Evolutionary conservation across 2,113 vertebrate species (phyloP).

Genomic region (Onychostoma macrolepis): DNA sequence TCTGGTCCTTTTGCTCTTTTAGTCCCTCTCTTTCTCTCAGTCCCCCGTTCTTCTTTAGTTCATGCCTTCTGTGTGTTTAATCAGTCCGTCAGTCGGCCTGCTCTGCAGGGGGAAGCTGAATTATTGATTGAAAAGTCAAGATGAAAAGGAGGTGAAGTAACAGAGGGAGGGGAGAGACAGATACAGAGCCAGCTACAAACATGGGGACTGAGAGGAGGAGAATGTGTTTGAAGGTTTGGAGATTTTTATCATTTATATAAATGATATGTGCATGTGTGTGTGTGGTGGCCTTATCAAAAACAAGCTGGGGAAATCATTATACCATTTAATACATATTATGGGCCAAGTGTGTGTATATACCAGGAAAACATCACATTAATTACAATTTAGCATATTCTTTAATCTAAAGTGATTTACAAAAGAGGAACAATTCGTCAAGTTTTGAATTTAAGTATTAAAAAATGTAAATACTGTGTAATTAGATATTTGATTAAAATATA

Average conservation of each 20-base stretch:
- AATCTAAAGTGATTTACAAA: too few species aligned
- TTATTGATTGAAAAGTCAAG: conserved; percentile 71
- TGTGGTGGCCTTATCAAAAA: background rate
- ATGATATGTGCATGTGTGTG: background rate
- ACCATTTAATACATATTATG: background rate
- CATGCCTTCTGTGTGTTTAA: conserved; percentile 60
- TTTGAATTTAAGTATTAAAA: too few species aligned
- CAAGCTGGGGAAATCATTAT: background rate
- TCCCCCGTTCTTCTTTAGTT: background rate
- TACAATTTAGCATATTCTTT: background rate
- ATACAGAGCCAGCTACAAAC: background rate
- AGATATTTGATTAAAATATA: background rate
- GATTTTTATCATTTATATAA: conserved; percentile 19
- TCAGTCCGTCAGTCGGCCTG: conserved; percentile 66
- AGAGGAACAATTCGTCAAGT: too few species aligned
- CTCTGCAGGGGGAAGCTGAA: conserved; percentile 71
- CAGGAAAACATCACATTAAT: background rate
- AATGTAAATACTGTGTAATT: too few species aligned
- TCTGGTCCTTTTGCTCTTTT: conserved; percentile 25
- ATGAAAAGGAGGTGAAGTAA: conserved; percentile 63
- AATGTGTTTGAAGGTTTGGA: background rate
- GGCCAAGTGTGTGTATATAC: background rate
- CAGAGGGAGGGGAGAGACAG: conserved; percentile 46
- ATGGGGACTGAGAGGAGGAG: conserved; percentile 28
- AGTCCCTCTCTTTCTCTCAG: background rate